Evolutionary conservation across 2,888 invertebrate species (phyloP).

Genomic region (Malthinus flaveolus): DNA sequence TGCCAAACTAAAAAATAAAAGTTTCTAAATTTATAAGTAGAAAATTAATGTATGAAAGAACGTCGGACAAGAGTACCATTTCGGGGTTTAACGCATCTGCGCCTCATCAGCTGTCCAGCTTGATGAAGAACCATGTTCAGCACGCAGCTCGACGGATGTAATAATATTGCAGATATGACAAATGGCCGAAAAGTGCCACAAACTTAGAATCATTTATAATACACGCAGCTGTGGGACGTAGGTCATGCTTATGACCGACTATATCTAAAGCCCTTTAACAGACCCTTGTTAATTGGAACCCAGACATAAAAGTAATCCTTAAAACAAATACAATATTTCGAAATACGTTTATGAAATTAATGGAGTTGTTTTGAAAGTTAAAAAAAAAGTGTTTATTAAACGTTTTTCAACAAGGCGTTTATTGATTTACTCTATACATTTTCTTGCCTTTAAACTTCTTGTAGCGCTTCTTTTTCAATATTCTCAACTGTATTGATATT

Average conservation of each 20-base stretch:
- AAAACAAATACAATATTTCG: not conserved
- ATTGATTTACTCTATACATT: constrained; percentile 27
- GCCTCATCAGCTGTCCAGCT: constrained; percentile 43
- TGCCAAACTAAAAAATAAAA: too few species aligned
- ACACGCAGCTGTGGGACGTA: constrained; percentile 53
- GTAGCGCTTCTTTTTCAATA: constrained; percentile 37
- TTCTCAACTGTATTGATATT: constrained; percentile 40
- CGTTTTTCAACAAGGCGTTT: constrained; percentile 34
- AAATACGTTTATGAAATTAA: not conserved
- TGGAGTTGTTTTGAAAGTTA: not conserved
- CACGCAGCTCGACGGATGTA: constrained; percentile 49
- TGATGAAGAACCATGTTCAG: constrained; percentile 47
- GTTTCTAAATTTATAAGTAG: too few species aligned
- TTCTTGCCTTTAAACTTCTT: constrained; percentile 35
- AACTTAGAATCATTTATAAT: constrained; percentile 57
- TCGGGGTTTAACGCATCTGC: constrained; percentile 37
- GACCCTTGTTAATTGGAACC: constrained; percentile 11
- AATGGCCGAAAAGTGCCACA: constrained; percentile 56
- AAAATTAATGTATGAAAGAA: not conserved
- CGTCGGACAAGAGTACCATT: constrained; percentile 23
- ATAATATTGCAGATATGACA: constrained; percentile 57
- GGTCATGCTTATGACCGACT: constrained; percentile 48
- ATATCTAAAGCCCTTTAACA: constrained; percentile 15
- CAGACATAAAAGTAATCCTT: constrained; percentile 1
- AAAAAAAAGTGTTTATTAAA: constrained; percentile 21